Base-by-base conservation (phyloP, 1,140 invertebrate species). In the Linepithema humile region DNA sequence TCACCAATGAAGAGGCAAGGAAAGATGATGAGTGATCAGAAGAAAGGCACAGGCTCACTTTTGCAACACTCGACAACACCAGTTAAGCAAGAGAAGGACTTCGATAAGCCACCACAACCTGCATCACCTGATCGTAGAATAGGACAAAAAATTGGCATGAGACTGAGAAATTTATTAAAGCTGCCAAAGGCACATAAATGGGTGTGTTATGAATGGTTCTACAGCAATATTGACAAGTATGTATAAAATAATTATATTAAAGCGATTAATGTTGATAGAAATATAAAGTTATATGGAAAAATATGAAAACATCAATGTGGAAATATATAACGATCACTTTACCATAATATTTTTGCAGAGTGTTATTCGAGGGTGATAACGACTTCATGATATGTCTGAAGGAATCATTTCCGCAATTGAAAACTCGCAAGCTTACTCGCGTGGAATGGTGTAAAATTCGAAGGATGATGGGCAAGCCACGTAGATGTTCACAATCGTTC, bases 131-230 rank as follows among this genome's bases (percentile, higher is more conserved):
- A 97, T 94, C 95, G 96, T 83, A 97, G 96, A 93, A 96, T 97
- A 89, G 98, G 98, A 0, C 98, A 99, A 90, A 96, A 97, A 89
- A 98, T 99, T 90, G 98, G 98, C 1, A 96, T 98, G 94, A 95
- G 98, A 85, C 94, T 99, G 50, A 96, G 98, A 88, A 99, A 99
- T 95, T 95, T 99, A n/a, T 95, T 99, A 0, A 99, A 99, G 95
- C 94, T 99, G 85, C 99, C 99, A 0, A 99, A 99, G 95, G 99
- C 99, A 26, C 99, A 99, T 93, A 99, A 99, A 95, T 99, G 98
- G 98, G 98, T 99, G 1, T 99, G 98, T 92, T 99, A 98, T 94
- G 99, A 99, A 93, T 99, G 98, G 97, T 99, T 99, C 95, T 99
- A 99, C 93, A 99, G 98, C 89, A 99, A 99, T 92, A 97, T 99